Conservation (phyloP, 2,113 vertebrate species). For the Thomomys bottae region DNA sequence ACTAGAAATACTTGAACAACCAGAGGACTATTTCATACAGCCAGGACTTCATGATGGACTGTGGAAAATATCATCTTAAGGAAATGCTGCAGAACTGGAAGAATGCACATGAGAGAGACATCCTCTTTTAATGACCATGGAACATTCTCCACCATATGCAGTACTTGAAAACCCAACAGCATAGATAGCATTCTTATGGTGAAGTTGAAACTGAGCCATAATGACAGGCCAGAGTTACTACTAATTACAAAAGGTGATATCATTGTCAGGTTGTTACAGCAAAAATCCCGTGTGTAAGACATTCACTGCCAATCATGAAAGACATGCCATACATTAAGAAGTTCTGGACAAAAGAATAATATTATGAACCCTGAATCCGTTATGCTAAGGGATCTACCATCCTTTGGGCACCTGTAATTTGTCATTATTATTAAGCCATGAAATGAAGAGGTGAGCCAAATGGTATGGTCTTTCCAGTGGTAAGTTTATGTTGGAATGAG, state of each 20-base stretch:
- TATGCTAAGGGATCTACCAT: slow-evolving; percentile 66
- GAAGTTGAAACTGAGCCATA: slow-evolving; percentile 13
- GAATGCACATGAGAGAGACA: neutral
- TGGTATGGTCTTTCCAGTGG: slow-evolving; percentile 72
- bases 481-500: slow-evolving; percentile 81
- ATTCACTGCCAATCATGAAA: slow-evolving; percentile 42
- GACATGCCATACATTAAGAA: slow-evolving; percentile 29
- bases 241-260: slow-evolving; percentile 6
- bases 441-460: slow-evolving; percentile 77
- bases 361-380: slow-evolving; percentile 43
- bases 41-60: neutral
- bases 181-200: neutral
- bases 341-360: slow-evolving; percentile 57
- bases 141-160: neutral
- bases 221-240: slow-evolving; percentile 8
- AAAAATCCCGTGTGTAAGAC: slow-evolving; percentile 11
- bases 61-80: neutral
- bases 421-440: slow-evolving; percentile 79
- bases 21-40: neutral
- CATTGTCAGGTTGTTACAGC: slow-evolving; percentile 16
- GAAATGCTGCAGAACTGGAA: neutral
- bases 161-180: neutral
- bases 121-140: neutral
- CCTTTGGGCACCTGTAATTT: slow-evolving; percentile 78
- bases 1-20: neutral